These are phyloP conservation scores for Drosophila peninsularis DNA, from an alignment of 2,888 invertebrate species.

Conservation along the genomic window DNA sequence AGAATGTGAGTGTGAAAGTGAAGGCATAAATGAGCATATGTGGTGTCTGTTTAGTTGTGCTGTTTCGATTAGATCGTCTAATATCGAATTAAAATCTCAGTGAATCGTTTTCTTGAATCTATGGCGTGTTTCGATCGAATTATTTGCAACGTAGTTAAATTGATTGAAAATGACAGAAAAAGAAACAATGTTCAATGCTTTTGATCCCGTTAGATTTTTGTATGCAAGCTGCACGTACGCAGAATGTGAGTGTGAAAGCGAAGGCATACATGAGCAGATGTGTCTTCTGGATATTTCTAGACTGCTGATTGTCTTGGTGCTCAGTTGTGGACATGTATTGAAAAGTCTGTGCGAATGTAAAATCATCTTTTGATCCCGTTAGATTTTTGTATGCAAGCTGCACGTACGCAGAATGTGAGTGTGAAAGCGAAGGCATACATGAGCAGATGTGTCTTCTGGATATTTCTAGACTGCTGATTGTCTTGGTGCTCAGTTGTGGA, in stretches of 20 bases:
- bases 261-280: neutral
- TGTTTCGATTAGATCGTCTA: too few relatives aligned
- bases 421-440: neutral
- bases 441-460: rapidly evolving
- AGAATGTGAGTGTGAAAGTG: neutral
- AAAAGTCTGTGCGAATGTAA: neutral
- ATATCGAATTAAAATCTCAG: too few relatives aligned
- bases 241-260: neutral
- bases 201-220: neutral
- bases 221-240: neutral
- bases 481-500: neutral
- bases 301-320: neutral
- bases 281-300: neutral
- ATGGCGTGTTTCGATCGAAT: neutral
- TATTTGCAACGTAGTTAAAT: neutral
- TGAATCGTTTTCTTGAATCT: neutral
- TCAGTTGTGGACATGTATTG: neutral
- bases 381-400: too few relatives aligned
- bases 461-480: neutral
- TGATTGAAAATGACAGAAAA: too few relatives aligned
- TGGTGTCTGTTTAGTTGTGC: too few relatives aligned
- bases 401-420: neutral
- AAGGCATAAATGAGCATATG: too few relatives aligned
- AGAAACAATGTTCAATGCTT: neutral
- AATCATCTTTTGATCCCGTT: too few relatives aligned